phyloP scores from a whole-genome alignment of 2,888 invertebrate genomes.

The Limnephilus rhombicus region DNA sequence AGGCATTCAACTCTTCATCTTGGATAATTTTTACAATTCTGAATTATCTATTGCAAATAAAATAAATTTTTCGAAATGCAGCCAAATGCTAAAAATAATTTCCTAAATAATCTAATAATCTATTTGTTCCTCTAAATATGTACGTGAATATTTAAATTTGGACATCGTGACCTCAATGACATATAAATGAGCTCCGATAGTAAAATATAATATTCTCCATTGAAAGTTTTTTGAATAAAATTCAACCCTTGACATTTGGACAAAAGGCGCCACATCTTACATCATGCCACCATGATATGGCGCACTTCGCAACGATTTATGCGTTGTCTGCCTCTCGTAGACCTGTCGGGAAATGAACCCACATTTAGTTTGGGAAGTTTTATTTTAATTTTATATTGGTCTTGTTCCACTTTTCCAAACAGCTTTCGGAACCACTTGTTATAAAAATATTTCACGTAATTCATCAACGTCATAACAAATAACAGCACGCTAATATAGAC shows the following conservation, averaged over 20 bases:
- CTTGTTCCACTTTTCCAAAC: neutral
- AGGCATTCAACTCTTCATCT: neutral
- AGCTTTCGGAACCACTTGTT: neutral
- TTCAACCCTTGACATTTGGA: neutral
- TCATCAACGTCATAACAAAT: neutral
- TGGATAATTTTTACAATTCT: neutral
- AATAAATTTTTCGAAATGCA: no score
- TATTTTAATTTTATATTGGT: neutral
- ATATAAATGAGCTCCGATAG: neutral
- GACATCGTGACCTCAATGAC: neutral
- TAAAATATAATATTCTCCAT: neutral
- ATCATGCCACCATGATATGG: neutral
- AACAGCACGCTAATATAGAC: neutral
- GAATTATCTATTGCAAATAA: neutral
- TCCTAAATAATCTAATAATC: neutral
- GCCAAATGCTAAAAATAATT: neutral
- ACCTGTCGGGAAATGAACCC: neutral
- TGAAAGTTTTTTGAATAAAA: neutral
- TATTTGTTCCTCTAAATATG: neutral
- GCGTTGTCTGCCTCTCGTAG: neutral
- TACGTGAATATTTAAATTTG: no score
- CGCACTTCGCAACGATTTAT: neutral
- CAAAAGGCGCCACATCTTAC: neutral
- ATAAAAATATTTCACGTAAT: neutral
- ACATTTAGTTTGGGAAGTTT: neutral